Percentiles rank a stretch among this genome's conserved stretches.
phyloP scores from a whole-genome alignment of 2,113 vertebrate genomes.

The Tupaia chinensis region DNA sequence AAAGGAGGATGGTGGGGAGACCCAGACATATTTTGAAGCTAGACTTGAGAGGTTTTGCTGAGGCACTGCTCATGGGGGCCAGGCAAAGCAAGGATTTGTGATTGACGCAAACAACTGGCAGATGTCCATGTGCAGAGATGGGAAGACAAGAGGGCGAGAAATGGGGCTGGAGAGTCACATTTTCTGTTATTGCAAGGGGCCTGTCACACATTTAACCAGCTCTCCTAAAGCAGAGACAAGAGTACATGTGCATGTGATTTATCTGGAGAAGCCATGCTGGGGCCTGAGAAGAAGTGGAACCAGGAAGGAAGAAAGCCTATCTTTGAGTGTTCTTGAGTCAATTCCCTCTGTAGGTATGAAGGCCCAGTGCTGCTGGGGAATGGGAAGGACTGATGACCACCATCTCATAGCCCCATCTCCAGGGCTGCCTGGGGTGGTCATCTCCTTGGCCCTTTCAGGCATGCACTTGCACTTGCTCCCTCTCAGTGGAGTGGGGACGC shows the following conservation, averaged over 20 bases:
- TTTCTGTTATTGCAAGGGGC: not conserved
- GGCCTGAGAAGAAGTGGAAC: not conserved
- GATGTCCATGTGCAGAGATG: not conserved
- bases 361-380: not conserved
- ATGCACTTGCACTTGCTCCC: too few species aligned
- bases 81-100: not conserved
- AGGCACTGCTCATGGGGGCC: too few species aligned
- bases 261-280: too few species aligned
- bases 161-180: not conserved
- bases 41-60: not conserved
- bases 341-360: not conserved
- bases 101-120: rapidly evolving
- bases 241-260: rapidly evolving
- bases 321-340: rapidly evolving
- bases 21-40: not conserved
- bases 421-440: rapidly evolving
- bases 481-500: not conserved
- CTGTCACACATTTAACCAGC: rapidly evolving
- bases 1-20: not conserved
- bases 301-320: not conserved
- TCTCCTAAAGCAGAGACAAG: not conserved
- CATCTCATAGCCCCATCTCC: rapidly evolving
- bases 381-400: too few species aligned
- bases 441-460: not conserved
- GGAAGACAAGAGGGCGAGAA: not conserved